Evolutionary conservation across 2,797 vertebrate genomes (phyloP), one percentile per base, ranked within the genome.

Genomic region (Aldrovandia affinis): DNA sequence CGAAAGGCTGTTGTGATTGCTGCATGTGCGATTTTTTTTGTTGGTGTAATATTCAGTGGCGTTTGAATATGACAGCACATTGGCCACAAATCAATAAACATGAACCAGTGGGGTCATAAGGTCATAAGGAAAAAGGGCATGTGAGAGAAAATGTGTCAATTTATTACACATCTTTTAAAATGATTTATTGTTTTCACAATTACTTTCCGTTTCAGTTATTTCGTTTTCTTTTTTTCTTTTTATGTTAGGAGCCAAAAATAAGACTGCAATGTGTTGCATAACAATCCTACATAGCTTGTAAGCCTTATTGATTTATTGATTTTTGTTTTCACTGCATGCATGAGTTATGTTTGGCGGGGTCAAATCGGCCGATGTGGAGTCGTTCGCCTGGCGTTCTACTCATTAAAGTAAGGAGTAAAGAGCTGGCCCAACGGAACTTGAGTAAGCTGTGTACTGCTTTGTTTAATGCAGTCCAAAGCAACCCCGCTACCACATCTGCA

Each of bases 291-390:
- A 52, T 15, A 22, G 28, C 18, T 36, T 36, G 30, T 30, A 33
- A 80, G 39, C 57, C 59, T 42, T 81, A 42, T 47, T 25, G 47
- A 81, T 81, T 61, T 83, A 8, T 57, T 57, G 55, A 57, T 57
- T 18, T 57, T 18, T 57, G n/a, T 75, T 83, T 14, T 65, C 52
- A 25, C 30, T 73, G 30, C 39, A 73, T 33, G 12, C 10, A 39
- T 73, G 68, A 39, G 10, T 73, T 39, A 73, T 15, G 68, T 28
- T 65, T 9, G 25, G n/a, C 1, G 39, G 39, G 70, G 22, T 75
- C 18, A 75, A 30, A 33, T 15, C 12, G 63, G n/a, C 63, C 10
- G 61, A 65, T 65, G 28, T 73, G 3, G 2, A 5, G 50, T 25
- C 20, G 9, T 79, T 30, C 54, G 14, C 44, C 50, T 79, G n/a